A percentile compares a stretch with the other conserved stretches of the same genome.
Evolutionary conservation across 2,888 invertebrate genomes (phyloP).

Genomic region (Phrixothrix hirtus): DNA sequence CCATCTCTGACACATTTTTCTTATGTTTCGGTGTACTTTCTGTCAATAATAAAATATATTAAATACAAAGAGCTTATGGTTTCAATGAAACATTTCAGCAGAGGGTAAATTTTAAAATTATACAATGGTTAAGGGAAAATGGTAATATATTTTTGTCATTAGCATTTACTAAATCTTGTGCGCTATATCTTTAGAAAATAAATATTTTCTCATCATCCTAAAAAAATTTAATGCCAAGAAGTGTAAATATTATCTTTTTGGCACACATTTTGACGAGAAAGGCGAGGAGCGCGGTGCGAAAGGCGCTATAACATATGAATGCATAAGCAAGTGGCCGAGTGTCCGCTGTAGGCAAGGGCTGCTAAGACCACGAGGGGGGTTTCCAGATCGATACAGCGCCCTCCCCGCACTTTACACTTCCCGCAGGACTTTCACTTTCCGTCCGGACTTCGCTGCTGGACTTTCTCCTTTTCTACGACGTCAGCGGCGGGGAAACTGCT

Average conservation of each 20-base stretch:
- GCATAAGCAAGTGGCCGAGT: conserved; percentile 55
- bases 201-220: conserved; percentile 13
- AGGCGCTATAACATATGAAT: conserved; percentile 49
- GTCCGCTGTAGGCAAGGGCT: conserved; percentile 47
- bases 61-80: neutral
- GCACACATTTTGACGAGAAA: conserved; percentile 31
- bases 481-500: conserved; percentile 28
- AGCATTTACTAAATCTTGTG: neutral
- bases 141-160: neutral
- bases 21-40: conserved; percentile 10
- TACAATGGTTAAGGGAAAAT: neutral
- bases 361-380: conserved; percentile 46
- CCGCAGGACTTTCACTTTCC: conserved; percentile 59
- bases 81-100: too few species aligned
- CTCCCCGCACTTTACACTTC: conserved; percentile 56
- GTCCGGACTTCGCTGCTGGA: conserved; percentile 45
- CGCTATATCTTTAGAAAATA: conserved; percentile 1
- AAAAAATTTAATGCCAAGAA: conserved; percentile 29
- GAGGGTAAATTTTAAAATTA: neutral
- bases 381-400: conserved; percentile 53
- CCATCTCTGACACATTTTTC: conserved; percentile 12
- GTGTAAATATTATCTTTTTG: conserved; percentile 32
- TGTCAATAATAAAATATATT: conserved; percentile 4
- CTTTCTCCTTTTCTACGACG: conserved; percentile 40
- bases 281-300: conserved; percentile 29